Evolutionary conservation across 2,797 vertebrate genomes (phyloP), one percentile per base, ranked within the genome.

Genomic region (Acridotheres tristis): DNA sequence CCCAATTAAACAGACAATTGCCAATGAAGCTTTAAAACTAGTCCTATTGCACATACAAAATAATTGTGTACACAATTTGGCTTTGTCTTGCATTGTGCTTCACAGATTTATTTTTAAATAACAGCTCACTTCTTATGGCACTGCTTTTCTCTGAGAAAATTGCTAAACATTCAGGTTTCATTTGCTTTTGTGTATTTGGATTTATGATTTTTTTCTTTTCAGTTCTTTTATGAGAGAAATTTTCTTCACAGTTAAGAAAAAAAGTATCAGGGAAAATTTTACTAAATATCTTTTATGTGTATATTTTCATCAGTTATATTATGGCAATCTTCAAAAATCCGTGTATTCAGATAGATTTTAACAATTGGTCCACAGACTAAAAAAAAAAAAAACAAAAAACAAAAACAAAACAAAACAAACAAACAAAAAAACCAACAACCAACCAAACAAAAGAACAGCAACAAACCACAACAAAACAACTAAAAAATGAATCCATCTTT

Each of bases 1-100:
- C 55, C 13, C 91, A 91, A 94, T 91, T 95, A 83, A 96, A 88
- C 87, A 88, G 59, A 71, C 42, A 69, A 92, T 89, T 93, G 48
- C 61, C 85, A 85, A 47, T 57, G 66, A 92, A 94, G 54, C 42
- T 91, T 93, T 81, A 89, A 93, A 89, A 73, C 58, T 79, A 48
- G 43, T 85, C 78, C n/a, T 80, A 42, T 47, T 63, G 22, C 82
- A 90, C 25, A 57, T 81, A 45, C 10, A 47, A 91, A 95, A 83
- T 85, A 83, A 94, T 66, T 93, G 43, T 74, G 71, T 51, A 55
- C 55, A 36, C 13, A 69, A 27, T 83, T 95, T 91, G 59, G 32
- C 29, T 85, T 94, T 92, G 45, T 45, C 50, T 75, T 89, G 32
- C 40, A 48, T 71, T 17, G 4, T 69, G 32, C n/a, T 90, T 92